Base-by-base conservation (phyloP, 1,140 invertebrate species). In the Drosophila bocki region DNA sequence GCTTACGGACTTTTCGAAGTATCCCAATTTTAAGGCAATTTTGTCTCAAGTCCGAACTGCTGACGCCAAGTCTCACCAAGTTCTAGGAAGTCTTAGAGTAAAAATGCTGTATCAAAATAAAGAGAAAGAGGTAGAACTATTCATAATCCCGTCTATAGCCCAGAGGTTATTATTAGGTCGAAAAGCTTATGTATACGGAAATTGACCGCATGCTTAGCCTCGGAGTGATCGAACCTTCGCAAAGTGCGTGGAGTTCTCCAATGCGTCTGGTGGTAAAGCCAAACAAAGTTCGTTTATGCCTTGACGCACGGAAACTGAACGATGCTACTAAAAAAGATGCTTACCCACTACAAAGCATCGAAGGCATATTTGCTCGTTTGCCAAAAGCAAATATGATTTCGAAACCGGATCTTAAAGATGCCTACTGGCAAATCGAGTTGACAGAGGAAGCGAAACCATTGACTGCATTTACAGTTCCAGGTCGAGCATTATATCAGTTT, bases 261-360 rank as follows among this genome's bases (percentile, higher is more conserved):
- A 48, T 48, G 45, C 17, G 45, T 12, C 9, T 64, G 9, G 63
- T 72, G 15, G 44, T 54, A 8, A 64, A 62, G 26, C 11, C 56
- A 6, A 51, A 71, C 42, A 48, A 26, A 48, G 45, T 48, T 48
- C 45, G 45, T 19, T 15, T 48, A 19, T 48, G 45, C 7, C 19
- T 48, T 3, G 48, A 29, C 92, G 80, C 67, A 82, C 71, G 75
- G 80, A 90, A 68, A 79, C 88, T 19, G 48, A 47, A 13, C 39
- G 80, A 32, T 54, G 59, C 1, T 22, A 48, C 33, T 42, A 72
- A 15, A 17, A 44, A 44, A 17, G n/a, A 44, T 44, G n/a, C 41
- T 3, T 44, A 17, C 8, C 42, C 42, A 9, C 17, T 44, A 1
- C 42, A 44, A 44, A 44, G 17, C 17, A 44, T 44, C 17, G 64